Evolutionary conservation across 53 echinoderm and acorn worm genomes (phyloP).

Genomic region (Luidia sarsii): DNA sequence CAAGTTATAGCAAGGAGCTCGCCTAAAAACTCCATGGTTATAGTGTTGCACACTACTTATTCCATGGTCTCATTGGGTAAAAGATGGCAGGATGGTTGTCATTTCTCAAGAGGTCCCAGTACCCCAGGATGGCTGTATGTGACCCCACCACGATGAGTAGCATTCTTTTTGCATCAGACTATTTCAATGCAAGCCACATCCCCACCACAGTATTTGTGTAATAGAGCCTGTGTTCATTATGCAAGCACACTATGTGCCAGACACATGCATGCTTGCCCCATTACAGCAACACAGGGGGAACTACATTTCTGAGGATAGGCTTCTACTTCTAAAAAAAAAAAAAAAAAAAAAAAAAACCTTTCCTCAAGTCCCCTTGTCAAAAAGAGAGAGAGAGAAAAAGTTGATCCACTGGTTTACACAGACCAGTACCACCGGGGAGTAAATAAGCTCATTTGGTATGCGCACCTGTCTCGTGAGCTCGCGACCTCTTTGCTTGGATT

Average conservation of each 20-base stretch:
- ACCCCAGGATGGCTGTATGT: too few species aligned
- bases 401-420: conserved; percentile 44
- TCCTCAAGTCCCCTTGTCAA: background rate
- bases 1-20: too few species aligned
- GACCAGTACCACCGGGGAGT: conserved; percentile 14
- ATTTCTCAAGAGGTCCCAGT: too few species aligned
- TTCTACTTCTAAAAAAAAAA: too few species aligned
- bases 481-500: conserved; percentile 60
- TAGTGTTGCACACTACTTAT: too few species aligned
- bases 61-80: too few species aligned
- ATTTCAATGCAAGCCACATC: too few species aligned
- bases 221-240: conserved; percentile 13
- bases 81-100: too few species aligned
- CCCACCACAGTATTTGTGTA: conserved; percentile 41
- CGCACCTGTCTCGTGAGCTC: conserved; percentile 67
- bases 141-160: too few species aligned
- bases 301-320: background rate
- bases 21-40: too few species aligned
- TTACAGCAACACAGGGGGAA: background rate
- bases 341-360: too few species aligned
- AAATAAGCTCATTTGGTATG: conserved; percentile 73
- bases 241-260: conserved; percentile 15
- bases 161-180: too few species aligned
- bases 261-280: conserved; percentile 13
- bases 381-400: conserved; percentile 18